These are phyloP conservation scores for Calidris pygmaea DNA, from an alignment of 2,113 vertebrate genomes.

Conservation along the genomic window DNA sequence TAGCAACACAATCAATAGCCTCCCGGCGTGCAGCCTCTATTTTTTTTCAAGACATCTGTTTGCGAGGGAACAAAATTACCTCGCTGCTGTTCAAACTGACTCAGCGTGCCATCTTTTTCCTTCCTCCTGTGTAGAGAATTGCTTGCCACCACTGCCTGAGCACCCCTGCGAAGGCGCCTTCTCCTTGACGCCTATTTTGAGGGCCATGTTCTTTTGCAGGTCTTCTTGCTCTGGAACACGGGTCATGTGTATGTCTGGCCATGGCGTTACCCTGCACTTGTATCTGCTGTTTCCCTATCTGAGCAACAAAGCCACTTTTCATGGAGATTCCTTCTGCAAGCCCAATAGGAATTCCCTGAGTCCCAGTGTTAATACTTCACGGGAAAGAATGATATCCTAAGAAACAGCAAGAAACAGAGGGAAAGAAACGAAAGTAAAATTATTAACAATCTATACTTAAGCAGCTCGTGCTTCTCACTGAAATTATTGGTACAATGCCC, in stretches of 20 bases:
- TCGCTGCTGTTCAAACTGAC: not conserved
- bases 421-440: not conserved
- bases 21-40: not conserved
- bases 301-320: not conserved
- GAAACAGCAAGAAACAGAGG: not conserved
- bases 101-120: not conserved
- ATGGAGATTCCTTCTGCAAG: not conserved
- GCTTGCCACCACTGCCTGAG: not conserved
- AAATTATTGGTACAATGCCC: not conserved
- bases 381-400: not conserved
- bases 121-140: not conserved
- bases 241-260: not conserved
- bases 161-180: not conserved
- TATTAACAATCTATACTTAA: not conserved
- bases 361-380: not conserved
- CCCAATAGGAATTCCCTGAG: not conserved
- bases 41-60: not conserved
- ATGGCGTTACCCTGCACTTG: not conserved
- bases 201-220: rapidly evolving
- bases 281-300: not conserved
- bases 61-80: not conserved
- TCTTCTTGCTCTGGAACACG: not conserved
- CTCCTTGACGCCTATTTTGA: not conserved
- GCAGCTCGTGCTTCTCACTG: not conserved
- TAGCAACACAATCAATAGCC: not conserved